Evolutionary conservation across 2,888 invertebrate species (phyloP), one percentile per base, ranked within the genome.

Genomic region (Globia sparganii): DNA sequence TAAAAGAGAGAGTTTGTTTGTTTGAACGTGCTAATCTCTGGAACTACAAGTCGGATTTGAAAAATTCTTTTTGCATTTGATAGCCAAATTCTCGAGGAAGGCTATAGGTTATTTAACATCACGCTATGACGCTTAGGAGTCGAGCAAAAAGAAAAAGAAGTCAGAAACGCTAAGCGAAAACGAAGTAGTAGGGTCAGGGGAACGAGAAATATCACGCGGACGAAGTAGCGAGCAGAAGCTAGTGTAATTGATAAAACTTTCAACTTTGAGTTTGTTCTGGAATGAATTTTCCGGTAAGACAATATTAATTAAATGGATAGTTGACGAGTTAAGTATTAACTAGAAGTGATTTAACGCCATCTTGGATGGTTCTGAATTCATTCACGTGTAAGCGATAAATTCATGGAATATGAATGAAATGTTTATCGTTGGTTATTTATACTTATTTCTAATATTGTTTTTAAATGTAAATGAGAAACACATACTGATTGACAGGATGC

Each of bases 221-320:
- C 6, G 21, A 21, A 6, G 46, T 49, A 18, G 6, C 21, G 21
- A 6, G 21, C 46, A 21, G 21, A 21, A 21, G 6, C 21, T 49
- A 49, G 46, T 2, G 61, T 75, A 37, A 28, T 84, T 53, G 62
- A 62, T 72, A 58, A 75, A 84, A 70, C 58, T 75, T 80, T 62
- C 31, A 80, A 67, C 80, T 72, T 64, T 15, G 5, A 49, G 18
- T 58, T 72, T 72, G 56, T 34, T 1, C 46, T 58, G 13, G 64
- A 67, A 66, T 77, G 6, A 64, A 80, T 84, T n/a, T 84, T 62
- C 64, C 49, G 37, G 25, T 43, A 11, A 64, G 21, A 75, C 37
- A 28, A 28, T 59, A 64, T 70, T 56, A 78, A 74, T 74, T 18
- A 78, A 78, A 65, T 43, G 1, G 11, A 43, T 43, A 15, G 71